Evolutionary conservation across 2,888 invertebrate species (phyloP), one percentile per base, ranked within the genome.

Genomic region (Andrena flavipes): DNA sequence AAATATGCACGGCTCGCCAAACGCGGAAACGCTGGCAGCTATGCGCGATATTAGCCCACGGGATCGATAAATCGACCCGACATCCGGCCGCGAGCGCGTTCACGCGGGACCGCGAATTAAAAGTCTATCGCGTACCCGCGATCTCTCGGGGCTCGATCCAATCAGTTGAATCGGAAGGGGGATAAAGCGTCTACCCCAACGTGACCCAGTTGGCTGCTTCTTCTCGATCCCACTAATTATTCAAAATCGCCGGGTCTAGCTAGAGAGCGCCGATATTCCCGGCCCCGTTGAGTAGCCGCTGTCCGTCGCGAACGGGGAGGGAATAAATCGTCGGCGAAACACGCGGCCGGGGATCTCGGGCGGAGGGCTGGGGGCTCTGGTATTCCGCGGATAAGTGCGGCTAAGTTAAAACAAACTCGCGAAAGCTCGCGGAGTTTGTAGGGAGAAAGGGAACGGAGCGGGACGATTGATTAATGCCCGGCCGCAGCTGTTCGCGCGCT

Each of bases 391-490:
- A 82, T 75, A 75, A 80, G 67, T 56, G 48, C 51, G 23, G 59
- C 23, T 20, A 49, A 76, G 82, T 69, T 73, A 72, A 76, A 77
- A 76, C 72, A 69, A 82, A 82, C 69, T 76, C 48, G 42, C n/a
- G 74, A 62, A 71, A 74, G 33, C 23, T 63, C 10, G 51, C 48
- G 67, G 56, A 13, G 54, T 56, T 26, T 4, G 16, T 0, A 42
- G 42, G 42, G 42, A 42, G 42, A 42, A 16, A 42, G 49, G 30
- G 51, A 23, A 16, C n/a, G 26, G 49, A 3, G 56, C 20, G 30
- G 33, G 30, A 20, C 72, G 79, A 84, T 84, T 83, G 84, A 84
- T 83, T 83, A 83, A 83, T 84, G 73, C 42, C 13, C 56, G 20
- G 16, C 63, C 84, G 33, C 76, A 82, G 75, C 82, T 78, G 83